Evolutionary conservation across 2,888 invertebrate species (phyloP).

Genomic region (Xanthorhoe designata): DNA sequence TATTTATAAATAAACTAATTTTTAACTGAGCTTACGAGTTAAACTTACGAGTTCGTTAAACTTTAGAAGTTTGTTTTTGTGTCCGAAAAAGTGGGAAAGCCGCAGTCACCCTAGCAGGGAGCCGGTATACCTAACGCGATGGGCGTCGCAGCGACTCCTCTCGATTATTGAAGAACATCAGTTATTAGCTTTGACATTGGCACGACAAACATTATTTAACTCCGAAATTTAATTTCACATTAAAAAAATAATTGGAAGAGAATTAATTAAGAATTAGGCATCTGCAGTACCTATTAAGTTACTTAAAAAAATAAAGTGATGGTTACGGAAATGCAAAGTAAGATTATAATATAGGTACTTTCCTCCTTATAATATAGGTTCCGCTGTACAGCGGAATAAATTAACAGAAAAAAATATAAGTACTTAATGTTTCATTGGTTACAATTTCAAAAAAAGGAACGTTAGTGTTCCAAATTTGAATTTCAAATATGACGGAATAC

Average conservation of each 20-base stretch:
- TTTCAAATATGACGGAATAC: conserved; percentile 59
- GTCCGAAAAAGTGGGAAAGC: neutral
- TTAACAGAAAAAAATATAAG: no score
- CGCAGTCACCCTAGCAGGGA: conserved; percentile 63
- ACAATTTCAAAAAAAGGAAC: neutral
- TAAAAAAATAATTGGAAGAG: neutral
- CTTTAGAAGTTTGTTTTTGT: no score
- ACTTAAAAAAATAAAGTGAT: no score
- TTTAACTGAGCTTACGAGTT: no score
- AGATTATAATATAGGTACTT: no score
- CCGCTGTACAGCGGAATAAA: no score
- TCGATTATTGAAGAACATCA: conserved; percentile 65
- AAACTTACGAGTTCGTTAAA: no score
- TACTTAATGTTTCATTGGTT: neutral
- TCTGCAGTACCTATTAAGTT: no score
- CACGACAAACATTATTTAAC: conserved; percentile 53
- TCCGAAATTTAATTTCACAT: neutral
- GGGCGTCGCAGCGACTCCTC: conserved; percentile 73
- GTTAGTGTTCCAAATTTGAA: neutral
- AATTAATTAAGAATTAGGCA: no score
- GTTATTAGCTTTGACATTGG: conserved; percentile 68
- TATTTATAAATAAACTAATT: no score
- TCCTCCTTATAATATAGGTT: no score
- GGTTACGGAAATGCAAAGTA: no score
- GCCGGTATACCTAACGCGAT: conserved; percentile 72